These are phyloP conservation scores for Melanotaenia boesemani DNA, from an alignment of 2,797 vertebrate species.

Conservation along the genomic window DNA sequence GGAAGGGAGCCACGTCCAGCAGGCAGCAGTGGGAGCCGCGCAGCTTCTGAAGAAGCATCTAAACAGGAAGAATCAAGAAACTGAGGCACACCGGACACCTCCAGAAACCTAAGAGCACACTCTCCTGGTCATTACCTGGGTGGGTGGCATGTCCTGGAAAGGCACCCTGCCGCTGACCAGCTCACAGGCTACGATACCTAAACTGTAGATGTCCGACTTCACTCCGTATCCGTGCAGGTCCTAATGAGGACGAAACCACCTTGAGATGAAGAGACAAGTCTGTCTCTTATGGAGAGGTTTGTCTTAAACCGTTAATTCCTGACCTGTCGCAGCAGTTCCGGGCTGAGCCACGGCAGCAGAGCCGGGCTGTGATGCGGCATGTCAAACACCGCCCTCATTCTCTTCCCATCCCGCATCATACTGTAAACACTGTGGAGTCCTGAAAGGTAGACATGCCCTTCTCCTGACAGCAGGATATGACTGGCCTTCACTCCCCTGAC, in stretches of 20 bases:
- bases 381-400: conserved; percentile 90
- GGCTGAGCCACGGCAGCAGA: conserved; percentile 97
- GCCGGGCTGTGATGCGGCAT: conserved; percentile 95
- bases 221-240: conserved; percentile 96
- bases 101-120: too few species aligned
- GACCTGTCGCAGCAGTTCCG: conserved; percentile 97
- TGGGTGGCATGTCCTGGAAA: conserved; percentile 95
- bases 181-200: conserved; percentile 96
- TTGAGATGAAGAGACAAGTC: neutral
- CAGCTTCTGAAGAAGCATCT: conserved; percentile 98
- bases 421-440: conserved; percentile 94
- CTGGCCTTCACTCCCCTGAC: conserved; percentile 96
- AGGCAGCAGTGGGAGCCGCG: conserved; percentile 91
- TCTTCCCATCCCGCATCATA: conserved; percentile 93
- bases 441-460: conserved; percentile 94
- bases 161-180: conserved; percentile 94
- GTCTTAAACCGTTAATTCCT: conserved; percentile 26
- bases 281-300: too few species aligned
- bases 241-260: conserved; percentile 72
- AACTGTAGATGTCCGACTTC: conserved; percentile 98
- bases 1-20: conserved; percentile 87
- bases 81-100: neutral
- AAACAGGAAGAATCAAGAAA: conserved; percentile 1
- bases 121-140: conserved; percentile 85
- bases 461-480: conserved; percentile 95